Evolutionary conservation across 2,113 vertebrate species (phyloP).

Genomic region (Clarias macrocephalus): DNA sequence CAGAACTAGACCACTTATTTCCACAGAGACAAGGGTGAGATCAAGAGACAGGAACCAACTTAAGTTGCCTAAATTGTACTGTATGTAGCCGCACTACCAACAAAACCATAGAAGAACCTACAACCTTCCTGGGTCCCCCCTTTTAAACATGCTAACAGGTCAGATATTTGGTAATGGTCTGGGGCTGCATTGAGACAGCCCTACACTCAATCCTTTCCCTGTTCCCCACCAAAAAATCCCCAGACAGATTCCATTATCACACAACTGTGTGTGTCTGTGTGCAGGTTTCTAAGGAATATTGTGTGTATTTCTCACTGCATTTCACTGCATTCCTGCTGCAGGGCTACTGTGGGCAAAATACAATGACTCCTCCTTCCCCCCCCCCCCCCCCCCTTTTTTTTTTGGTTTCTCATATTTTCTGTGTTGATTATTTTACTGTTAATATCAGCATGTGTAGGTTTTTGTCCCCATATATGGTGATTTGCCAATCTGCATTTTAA

Average conservation of each 20-base stretch:
- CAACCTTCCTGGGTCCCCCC: conserved; percentile 49
- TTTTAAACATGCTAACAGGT: conserved; percentile 56
- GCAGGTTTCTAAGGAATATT: conserved; percentile 81
- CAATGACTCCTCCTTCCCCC: conserved; percentile 66
- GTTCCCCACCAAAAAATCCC: conserved; percentile 60
- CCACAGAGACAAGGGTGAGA: conserved; percentile 49
- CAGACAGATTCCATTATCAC: conserved; percentile 87
- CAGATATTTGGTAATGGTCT: conserved; percentile 52
- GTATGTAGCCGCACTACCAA: conserved; percentile 98
- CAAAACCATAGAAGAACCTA: conserved; percentile 63
- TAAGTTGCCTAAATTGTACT: conserved; percentile 93
- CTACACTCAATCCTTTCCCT: conserved; percentile 77
- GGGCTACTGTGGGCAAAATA: conserved; percentile 85
- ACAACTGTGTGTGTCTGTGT: conserved; percentile 81
- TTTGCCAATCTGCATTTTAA: conserved; percentile 82
- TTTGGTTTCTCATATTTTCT: conserved; percentile 48
- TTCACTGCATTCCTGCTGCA: conserved; percentile 75
- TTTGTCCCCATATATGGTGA: conserved; percentile 84
- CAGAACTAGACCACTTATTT: conserved; percentile 59
- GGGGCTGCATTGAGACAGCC: conserved; percentile 62
- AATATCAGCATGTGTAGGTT: conserved; percentile 87
- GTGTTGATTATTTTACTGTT: conserved; percentile 72
- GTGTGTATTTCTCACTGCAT: conserved; percentile 89
- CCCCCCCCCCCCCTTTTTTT: conserved; percentile 20
- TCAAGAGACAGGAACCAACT: conserved; percentile 73